These are phyloP conservation scores for Heliconius congener DNA, from an alignment of 1,140 invertebrate genomes.

Conservation along the genomic window DNA sequence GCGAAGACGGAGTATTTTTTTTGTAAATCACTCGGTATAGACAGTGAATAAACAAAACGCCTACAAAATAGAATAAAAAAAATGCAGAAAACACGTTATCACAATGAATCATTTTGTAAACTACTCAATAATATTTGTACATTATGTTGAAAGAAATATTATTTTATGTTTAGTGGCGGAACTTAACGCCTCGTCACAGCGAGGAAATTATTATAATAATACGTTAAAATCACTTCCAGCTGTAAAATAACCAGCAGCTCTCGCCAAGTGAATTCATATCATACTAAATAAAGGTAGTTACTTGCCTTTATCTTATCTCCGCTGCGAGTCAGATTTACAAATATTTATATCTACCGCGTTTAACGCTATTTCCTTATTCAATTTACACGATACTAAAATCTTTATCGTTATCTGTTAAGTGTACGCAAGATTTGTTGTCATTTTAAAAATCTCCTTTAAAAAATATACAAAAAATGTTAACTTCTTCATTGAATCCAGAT, in stretches of 20 bases:
- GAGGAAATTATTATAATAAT: background rate
- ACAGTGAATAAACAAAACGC: no score
- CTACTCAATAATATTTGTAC: no score
- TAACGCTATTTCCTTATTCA: conserved; percentile 24
- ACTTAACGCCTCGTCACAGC: no score
- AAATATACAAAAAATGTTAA: background rate
- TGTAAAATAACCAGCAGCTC: conserved; percentile 21
- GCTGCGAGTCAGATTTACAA: conserved; percentile 40
- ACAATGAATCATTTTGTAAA: no score
- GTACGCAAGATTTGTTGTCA: background rate
- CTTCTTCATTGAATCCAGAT: no score
- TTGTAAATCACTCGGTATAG: no score
- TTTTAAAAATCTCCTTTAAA: background rate
- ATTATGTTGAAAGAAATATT: no score
- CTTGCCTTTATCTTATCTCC: conserved; percentile 40
- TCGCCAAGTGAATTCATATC: conserved; percentile 24
- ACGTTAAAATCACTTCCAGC: background rate
- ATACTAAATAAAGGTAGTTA: conserved; percentile 26
- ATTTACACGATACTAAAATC: conserved; percentile 1
- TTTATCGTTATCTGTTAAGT: background rate
- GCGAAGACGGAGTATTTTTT: no score
- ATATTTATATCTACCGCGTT: conserved; percentile 38
- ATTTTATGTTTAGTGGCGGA: no score
- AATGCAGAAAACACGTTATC: no score
- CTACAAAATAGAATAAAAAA: no score